Evolutionary conservation across 2,888 invertebrate genomes (phyloP), one percentile per base, ranked within the genome.

Genomic region (Hirudinaria manillensis): DNA sequence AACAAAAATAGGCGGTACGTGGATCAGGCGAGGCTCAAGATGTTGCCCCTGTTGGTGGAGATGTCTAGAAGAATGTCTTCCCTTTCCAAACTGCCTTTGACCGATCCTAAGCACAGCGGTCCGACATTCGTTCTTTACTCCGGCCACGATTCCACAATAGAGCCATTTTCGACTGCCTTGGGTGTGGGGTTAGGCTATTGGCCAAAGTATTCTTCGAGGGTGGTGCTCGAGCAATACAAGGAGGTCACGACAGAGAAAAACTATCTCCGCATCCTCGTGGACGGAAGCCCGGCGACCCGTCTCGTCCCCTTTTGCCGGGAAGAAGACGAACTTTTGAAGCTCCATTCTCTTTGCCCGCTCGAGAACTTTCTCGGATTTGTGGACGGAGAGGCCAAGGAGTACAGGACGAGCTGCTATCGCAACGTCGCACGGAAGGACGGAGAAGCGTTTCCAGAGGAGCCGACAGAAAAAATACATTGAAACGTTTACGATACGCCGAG

Each of bases 71-170:
- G 53, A 21, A 72, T 27, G 29, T 24, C 51, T 7, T 16, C 19
- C 36, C 29, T 19, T 51, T 55, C 72, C 21, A 32, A 68, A 24
- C 24, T 3, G 53, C 72, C 72, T 29, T 24, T 55, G 32, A 29
- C 61, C 29, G 29, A 61, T 16, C 24, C 24, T 16, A 61, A 61
- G 29, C 7, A 61, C 3, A 61, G 61, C 24, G 61, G 61, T 92
- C 93, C 79, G 21, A 66, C 89, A 76, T 88, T 93, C 76, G 90
- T 92, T 0, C 82, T 93, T 0, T 93, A 92, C 83, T 94, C 95
- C 0, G 95, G 94, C 0, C 96, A 96, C 81, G 96, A 96, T 84
- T 91, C 92, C 82, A 95, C 95, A 0, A 83, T 96, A 55, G 92
- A 93, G 81, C 92, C 93, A 78, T 85, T 96, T 55, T 89, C 92